phyloP scores from a whole-genome alignment of 2,888 invertebrate species.

The Hydraecia micacea region DNA sequence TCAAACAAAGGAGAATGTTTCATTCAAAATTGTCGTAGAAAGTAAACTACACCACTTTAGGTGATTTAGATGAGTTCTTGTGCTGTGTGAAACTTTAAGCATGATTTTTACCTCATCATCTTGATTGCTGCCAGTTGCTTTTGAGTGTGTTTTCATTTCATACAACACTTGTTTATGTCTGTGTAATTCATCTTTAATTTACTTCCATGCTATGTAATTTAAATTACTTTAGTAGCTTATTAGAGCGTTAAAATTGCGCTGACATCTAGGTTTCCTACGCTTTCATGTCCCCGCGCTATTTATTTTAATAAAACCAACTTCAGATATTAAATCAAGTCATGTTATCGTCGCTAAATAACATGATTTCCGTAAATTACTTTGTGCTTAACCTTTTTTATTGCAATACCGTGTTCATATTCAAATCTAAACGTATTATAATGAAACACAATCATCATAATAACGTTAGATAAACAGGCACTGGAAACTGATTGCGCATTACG shows the following conservation, averaged over 20 bases:
- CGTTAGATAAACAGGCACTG: conserved; percentile 81
- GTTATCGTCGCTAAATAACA: conserved; percentile 53
- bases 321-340: conserved; percentile 49
- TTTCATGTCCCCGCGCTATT: conserved; percentile 29
- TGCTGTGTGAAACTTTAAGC: conserved; percentile 62
- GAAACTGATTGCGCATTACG: conserved; percentile 81
- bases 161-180: conserved; percentile 44
- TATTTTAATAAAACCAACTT: conserved; percentile 24
- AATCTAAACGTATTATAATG: conserved; percentile 86
- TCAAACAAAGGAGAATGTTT: conserved; percentile 67
- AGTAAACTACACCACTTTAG: conserved; percentile 62
- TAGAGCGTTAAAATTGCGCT: conserved; percentile 44
- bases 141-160: conserved; percentile 57
- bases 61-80: conserved; percentile 58
- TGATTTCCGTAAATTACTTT: conserved; percentile 73
- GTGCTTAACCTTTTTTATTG: conserved; percentile 67
- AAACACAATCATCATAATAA: conserved; percentile 85
- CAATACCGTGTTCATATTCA: conserved; percentile 69
- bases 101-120: conserved; percentile 64
- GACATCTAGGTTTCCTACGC: conserved; percentile 19
- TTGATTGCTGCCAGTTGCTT: conserved; percentile 44
- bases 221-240: conserved; percentile 51
- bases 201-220: conserved; percentile 34
- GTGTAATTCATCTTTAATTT: conserved; percentile 64
- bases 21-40: conserved; percentile 69